Evolutionary conservation across 1,140 invertebrate species (phyloP), one percentile per base, ranked within the genome.

Genomic region (Neodiprion virginianus): DNA sequence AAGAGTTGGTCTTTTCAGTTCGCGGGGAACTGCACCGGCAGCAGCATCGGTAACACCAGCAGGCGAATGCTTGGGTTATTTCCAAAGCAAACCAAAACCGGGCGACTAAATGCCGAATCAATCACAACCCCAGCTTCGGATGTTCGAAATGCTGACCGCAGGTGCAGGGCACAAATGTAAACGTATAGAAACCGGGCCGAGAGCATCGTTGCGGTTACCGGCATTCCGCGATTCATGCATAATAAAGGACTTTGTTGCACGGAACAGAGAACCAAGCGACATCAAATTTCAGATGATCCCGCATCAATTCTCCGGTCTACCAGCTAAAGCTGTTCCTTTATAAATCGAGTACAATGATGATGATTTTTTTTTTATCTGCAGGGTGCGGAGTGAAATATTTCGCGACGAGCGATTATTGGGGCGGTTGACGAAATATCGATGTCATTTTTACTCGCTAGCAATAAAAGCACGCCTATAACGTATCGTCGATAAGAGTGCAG

Each of bases 41-140:
- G 53, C 53, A 61, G 53, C 53, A 14, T 40, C 28, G 28, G 28
- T 40, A 40, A 40, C 28, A 40, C 28, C 28, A 1, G 28, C 28
- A 40, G 28, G 11, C 53, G 76, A 83, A 81, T 83, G 83, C 82
- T 84, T 83, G 82, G 83, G 82, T 83, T 82, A 83, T 84, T 84
- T 84, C 83, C 83, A 83, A 84, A 84, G 83, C 83, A 84, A 84
- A 84, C 83, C 81, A 80, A 83, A 84, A 83, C 80, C 80, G 79
- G 53, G 68, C 81, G 81, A 81, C 81, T 82, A 81, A 84, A 84
- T 84, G 81, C 80, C 81, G 82, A 83, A 82, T 82, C 82, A 83
- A 84, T 84, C 82, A 78, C 82, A 77, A 84, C 82, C 83, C 80
- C 82, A 83, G 66, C 71, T 74, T 79, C 78, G 77, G 79, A 79